Evolutionary conservation across 2,888 invertebrate genomes (phyloP), one percentile per base, ranked within the genome.

Genomic region (Pyrocoelia pectoralis): DNA sequence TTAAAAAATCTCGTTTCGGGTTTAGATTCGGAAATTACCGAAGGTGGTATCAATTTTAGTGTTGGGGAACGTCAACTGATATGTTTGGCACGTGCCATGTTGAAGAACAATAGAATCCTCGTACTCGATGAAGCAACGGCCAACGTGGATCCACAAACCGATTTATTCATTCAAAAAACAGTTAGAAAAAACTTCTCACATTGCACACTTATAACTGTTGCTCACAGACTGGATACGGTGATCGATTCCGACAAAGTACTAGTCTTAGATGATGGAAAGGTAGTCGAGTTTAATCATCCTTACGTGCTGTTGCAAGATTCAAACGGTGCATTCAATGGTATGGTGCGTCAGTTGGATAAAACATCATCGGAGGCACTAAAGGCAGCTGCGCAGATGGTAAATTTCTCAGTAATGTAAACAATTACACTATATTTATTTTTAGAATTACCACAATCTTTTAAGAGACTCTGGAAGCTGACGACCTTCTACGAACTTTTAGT

Each of bases 191-290:
- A 90, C 76, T 92, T 92, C 74, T 84, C 83, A 0, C 83, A 86
- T 14, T 92, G 91, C 76, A 91, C 92, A 0, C 92, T 93, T 28
- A 83, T 93, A 18, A 92, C 92, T 0, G 90, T 93, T 43, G 93
- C 93, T 28, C 92, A 93, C 79, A 84, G 93, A 19, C 84, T 93
- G 1, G 87, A 93, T 73, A 93, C 93, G 0, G 89, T 93, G 53
- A 92, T 93, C 89, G 92, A 93, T 79, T 91, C 89, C 0, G 90
- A 92, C 81, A 85, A 87, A 79, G 88, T 92, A 56, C 77, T 92
- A 69, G 92, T 92, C 10, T 86, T 93, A 84, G 89, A 91, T 74
- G 88, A 88, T 18, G 93, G 93, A 0, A 87, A 15, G 40, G 84
- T 89, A 76, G 85, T 86, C 0, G 94, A 95, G 78, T 86, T 89